Evolutionary conservation across 2,888 invertebrate species (phyloP), one percentile per base, ranked within the genome.

Genomic region (Netelia fuscicornis): DNA sequence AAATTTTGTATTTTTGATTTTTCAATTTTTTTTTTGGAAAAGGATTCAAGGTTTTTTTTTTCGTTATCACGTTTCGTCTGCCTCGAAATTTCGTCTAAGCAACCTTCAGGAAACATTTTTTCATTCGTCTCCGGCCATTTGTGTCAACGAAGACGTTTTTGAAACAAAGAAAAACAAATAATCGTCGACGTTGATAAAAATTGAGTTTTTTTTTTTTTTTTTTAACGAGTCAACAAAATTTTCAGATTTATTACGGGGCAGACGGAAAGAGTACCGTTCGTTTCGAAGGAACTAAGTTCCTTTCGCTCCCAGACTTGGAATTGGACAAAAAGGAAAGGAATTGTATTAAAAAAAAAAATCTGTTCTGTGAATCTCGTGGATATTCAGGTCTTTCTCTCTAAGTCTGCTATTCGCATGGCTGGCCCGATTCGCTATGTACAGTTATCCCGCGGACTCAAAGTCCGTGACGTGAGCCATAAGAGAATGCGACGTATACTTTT

Each of bases 391-490:
- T 78, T 58, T 74, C 56, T 42, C 54, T 71, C 64, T 54, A 30
- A 2, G 30, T 37, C 13, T 25, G 65, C 76, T 67, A 80, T 80
- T 84, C 80, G 83, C 83, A 76, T 84, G 75, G 75, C 75, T 71
- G 79, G 64, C 71, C 65, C 83, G 83, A 83, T 78, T 83, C 65
- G 52, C 75, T 42, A 76, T 84, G 30, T 84, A 84, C 83, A 84
- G 83, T 84, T 84, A 80, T 84, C 76, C 65, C 44, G 37, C 42
- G 30, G 58, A 70, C 68, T 72, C 58, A 58, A 23, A 37, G 60
- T 37, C 52, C 60, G 6, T 62, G 68, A 62, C 2, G 42, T 42
- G 9, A 20, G 58, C 30, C 60, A 58, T 48, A 20, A 58, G 58
- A 58, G 65, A 67, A 48, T 11, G 23, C 13, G 30, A 11, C 17